Evolutionary conservation across 2,797 vertebrate species (phyloP).

Genomic region (Ammospiza maritima): DNA sequence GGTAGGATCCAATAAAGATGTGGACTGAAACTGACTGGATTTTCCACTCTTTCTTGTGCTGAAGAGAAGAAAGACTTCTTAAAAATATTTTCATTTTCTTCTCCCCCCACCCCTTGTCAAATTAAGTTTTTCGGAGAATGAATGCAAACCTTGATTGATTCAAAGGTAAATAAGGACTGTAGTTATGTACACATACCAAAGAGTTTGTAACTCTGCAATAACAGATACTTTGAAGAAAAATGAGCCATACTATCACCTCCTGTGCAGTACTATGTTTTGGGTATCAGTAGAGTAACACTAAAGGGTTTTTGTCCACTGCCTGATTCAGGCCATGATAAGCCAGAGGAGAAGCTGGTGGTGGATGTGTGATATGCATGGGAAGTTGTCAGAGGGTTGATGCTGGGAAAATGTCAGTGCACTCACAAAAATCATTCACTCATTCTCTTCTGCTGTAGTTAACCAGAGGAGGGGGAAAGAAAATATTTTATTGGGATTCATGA

Average conservation of each 20-base stretch:
- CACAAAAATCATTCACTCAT: neutral
- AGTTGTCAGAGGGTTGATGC: neutral
- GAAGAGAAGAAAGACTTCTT: neutral
- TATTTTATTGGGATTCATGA: neutral
- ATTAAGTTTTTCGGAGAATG: neutral
- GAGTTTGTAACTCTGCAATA: neutral
- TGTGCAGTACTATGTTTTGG: neutral
- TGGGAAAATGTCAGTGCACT: neutral
- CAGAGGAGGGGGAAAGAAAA: too few relatives aligned
- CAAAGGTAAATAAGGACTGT: neutral
- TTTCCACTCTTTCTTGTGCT: neutral
- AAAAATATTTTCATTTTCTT: neutral
- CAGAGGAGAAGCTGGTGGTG: neutral
- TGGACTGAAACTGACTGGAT: neutral
- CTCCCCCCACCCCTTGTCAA: fast-evolving
- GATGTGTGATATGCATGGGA: neutral
- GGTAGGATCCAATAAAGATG: neutral
- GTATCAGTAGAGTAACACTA: neutral
- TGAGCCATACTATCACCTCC: neutral
- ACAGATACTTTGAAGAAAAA: neutral
- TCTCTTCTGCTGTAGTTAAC: neutral
- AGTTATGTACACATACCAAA: neutral
- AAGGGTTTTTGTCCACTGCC: neutral
- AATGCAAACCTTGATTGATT: neutral
- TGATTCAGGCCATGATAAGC: neutral